Conservation (phyloP, 1,140 invertebrate species). For the Frieseomelitta varia region DNA sequence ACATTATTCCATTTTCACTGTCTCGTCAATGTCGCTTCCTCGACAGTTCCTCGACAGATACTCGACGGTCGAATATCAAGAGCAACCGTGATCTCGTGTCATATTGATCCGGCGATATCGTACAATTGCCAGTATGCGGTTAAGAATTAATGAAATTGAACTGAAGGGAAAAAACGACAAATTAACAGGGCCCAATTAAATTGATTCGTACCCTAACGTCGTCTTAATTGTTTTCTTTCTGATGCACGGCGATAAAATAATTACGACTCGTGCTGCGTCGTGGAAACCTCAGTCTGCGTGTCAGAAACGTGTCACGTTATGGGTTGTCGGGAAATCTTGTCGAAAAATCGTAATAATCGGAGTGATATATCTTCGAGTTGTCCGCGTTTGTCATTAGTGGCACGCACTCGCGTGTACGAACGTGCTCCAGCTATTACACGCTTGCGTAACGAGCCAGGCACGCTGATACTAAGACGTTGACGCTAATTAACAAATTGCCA, state of each 20-base stretch:
- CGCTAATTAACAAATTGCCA: conserved; percentile 62
- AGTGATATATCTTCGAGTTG: not conserved
- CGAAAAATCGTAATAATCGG: conserved; percentile 1
- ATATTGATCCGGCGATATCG: not conserved
- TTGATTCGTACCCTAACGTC: not conserved
- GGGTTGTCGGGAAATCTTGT: not conserved
- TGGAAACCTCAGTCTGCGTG: not conserved
- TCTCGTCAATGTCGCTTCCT: not conserved
- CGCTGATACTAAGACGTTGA: conserved; percentile 54
- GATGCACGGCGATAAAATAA: conserved; percentile 22
- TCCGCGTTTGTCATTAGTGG: conserved; percentile 33
- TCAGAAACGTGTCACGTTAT: not conserved
- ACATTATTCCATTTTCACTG: too few species aligned
- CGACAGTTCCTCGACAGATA: not conserved
- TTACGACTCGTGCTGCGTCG: not conserved
- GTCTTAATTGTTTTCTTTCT: conserved; percentile 4
- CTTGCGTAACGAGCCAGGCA: conserved; percentile 22
- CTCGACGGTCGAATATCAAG: not conserved
- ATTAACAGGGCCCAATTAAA: conserved; percentile 37
- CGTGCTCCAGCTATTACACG: conserved; percentile 31
- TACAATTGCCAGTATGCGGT: not conserved
- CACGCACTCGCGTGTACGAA: conserved; percentile 5
- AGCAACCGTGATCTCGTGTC: conserved; percentile 20
- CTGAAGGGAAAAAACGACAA: not conserved
- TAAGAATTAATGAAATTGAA: not conserved